A percentile compares a stretch with the other conserved stretches of the same genome.
phyloP scores from a whole-genome alignment of 1,140 invertebrate genomes.

The Nylanderia fulva region DNA sequence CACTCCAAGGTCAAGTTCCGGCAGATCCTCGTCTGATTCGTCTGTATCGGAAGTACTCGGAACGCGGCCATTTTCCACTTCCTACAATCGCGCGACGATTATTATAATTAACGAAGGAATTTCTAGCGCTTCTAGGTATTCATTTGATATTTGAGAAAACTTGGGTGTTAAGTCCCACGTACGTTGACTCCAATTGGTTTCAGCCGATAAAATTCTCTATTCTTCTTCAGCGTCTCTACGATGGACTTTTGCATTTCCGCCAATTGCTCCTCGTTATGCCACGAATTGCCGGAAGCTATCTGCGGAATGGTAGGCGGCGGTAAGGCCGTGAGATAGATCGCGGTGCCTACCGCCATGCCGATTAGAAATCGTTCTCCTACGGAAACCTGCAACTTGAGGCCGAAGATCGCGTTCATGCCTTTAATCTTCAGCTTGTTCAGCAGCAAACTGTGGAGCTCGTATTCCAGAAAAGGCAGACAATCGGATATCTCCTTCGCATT shows the following conservation, averaged over 20 bases:
- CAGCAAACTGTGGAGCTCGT: constrained; percentile 96
- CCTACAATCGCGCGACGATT: constrained; percentile 74
- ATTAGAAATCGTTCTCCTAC: constrained; percentile 95
- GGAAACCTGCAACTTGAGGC: constrained; percentile 93
- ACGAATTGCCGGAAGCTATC: constrained; percentile 88
- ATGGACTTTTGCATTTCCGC: constrained; percentile 89
- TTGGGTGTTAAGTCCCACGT: constrained; percentile 27
- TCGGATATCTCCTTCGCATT: constrained; percentile 98
- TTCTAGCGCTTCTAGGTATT: constrained; percentile 1
- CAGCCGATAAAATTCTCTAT: constrained; percentile 90
- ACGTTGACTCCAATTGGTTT: constrained; percentile 83
- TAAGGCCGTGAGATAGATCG: constrained; percentile 91
- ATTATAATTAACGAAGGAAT: constrained; percentile 34
- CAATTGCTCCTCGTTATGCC: constrained; percentile 88
- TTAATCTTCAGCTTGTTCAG: constrained; percentile 96
- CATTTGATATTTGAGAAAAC: constrained; percentile 33
- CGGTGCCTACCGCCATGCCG: constrained; percentile 95
- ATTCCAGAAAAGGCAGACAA: constrained; percentile 97
- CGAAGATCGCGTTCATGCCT: constrained; percentile 97
- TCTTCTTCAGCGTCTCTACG: constrained; percentile 89
- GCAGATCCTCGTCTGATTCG: constrained; percentile 91
- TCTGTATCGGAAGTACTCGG: constrained; percentile 87
- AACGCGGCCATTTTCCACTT: constrained; percentile 82
- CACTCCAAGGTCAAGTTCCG: constrained; percentile 91
- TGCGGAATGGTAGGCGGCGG: constrained; percentile 90